These are phyloP conservation scores for Ciconia maguari DNA, from an alignment of 2,113 vertebrate species.

Conservation along the genomic window DNA sequence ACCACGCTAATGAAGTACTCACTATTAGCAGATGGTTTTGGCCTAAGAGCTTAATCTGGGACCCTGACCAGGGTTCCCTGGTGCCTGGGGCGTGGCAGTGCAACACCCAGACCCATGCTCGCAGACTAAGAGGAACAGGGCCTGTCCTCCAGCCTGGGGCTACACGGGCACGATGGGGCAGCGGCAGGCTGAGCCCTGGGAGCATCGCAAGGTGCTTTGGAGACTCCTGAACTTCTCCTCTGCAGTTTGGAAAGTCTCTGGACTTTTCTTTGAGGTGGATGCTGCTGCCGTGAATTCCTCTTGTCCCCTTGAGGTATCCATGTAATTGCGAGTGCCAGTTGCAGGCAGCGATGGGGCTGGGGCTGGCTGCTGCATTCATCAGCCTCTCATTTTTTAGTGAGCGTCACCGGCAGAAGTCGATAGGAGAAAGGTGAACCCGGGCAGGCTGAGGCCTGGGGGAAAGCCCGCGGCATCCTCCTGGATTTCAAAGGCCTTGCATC, in stretches of 20 bases:
- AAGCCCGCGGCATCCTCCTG: not conserved
- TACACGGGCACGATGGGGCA: fast-evolving
- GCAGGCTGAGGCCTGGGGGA: not conserved
- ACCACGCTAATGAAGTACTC: not conserved
- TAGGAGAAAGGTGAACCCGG: not conserved
- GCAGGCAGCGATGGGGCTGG: not conserved
- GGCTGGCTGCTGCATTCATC: not conserved
- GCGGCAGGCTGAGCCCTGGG: not conserved
- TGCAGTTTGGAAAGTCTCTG: not conserved
- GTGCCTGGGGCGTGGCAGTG: not conserved
- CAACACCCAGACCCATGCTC: not conserved
- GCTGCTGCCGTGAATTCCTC: not conserved
- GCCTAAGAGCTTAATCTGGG: not conserved
- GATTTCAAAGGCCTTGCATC: slow-evolving; percentile 32
- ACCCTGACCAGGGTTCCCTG: not conserved
- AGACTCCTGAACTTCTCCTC: not conserved
- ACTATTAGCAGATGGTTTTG: not conserved
- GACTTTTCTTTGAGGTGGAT: not conserved
- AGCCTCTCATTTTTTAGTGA: not conserved
- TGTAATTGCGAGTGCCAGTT: not conserved
- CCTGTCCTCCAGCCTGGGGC: not conserved
- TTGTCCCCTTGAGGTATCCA: not conserved
- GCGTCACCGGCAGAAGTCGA: not conserved
- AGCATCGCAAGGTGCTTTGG: not conserved
- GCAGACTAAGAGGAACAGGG: fast-evolving